Percentiles rank a stretch among this genome's conserved stretches.
Evolutionary conservation across 2,113 vertebrate species (phyloP).

Genomic region (Onychostoma macrolepis): DNA sequence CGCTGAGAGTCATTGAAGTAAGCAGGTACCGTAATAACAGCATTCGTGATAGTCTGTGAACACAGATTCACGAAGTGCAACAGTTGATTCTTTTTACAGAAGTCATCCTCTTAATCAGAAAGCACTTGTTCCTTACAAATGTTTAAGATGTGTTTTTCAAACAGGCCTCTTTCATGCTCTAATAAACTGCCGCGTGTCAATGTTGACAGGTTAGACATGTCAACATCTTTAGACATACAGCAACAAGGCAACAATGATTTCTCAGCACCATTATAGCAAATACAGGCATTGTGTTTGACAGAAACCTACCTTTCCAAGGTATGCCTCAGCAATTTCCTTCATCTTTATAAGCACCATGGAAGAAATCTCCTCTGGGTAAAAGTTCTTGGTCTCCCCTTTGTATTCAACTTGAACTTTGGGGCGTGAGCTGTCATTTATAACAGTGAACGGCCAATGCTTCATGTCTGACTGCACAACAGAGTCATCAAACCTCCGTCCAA

Average conservation of each 20-base stretch:
- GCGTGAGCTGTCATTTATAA: conserved; percentile 69
- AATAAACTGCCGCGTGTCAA: background rate
- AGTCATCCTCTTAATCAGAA: background rate
- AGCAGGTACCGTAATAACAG: conserved; percentile 78
- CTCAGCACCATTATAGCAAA: background rate
- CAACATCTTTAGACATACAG: background rate
- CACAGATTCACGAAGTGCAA: background rate
- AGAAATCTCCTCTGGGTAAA: conserved; percentile 79
- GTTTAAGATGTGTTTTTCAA: background rate
- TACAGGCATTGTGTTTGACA: too few relatives aligned
- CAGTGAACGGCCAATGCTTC: conserved; percentile 79
- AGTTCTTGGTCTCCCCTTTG: conserved; percentile 76
- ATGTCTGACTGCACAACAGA: conserved; percentile 76
- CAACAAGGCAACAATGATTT: background rate
- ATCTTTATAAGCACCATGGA: conserved; percentile 80
- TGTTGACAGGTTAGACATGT: conserved; percentile 6
- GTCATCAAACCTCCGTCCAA: conserved; percentile 77
- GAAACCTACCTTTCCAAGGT: conserved; percentile 75
- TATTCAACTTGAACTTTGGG: conserved; percentile 79
- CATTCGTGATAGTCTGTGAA: conserved; percentile 68
- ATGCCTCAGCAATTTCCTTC: conserved; percentile 79
- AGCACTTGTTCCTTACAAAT: background rate
- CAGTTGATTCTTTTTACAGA: background rate
- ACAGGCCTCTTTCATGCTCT: background rate
- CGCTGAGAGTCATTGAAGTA: conserved; percentile 81